Conservation (phyloP, 2,888 invertebrate genomes). For the Cybosia mesomella region DNA sequence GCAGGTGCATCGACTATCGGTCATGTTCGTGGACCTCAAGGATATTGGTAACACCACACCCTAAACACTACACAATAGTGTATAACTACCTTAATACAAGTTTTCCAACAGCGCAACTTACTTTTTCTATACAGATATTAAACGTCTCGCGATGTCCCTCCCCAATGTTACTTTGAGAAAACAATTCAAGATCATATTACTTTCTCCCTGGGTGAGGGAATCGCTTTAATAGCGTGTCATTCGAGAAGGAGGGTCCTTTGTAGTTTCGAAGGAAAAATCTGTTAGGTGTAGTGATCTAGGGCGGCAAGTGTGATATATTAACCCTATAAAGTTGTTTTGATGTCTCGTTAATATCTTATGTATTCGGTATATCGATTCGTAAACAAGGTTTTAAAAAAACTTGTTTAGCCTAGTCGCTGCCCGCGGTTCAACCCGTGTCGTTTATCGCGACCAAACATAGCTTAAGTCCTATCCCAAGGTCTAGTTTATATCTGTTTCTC, state of each 20-base stretch:
- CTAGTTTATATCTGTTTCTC: no score
- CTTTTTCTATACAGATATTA: constrained; percentile 51
- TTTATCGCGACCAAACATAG: no score
- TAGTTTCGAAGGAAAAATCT: background rate
- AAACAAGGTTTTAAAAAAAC: no score
- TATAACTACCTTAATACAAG: background rate
- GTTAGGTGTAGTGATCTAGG: background rate
- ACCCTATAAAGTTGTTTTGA: background rate
- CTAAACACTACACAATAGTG: no score
- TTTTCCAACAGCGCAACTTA: background rate
- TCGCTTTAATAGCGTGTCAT: constrained; percentile 30
- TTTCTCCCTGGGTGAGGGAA: constrained; percentile 27
- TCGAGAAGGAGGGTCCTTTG: constrained; percentile 11
- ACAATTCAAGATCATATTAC: constrained; percentile 42
- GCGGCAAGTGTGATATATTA: background rate
- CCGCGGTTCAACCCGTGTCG: no score
- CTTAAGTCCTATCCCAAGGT: no score
- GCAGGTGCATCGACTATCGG: no score
- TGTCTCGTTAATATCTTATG: background rate
- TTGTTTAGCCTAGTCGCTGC: no score
- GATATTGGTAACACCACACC: no score
- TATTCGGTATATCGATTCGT: background rate
- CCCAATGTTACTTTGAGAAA: constrained; percentile 38
- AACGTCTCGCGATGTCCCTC: constrained; percentile 50
- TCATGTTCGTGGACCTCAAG: no score